Base-by-base conservation (phyloP, 2,888 invertebrate species). In the Sipha maydis region DNA sequence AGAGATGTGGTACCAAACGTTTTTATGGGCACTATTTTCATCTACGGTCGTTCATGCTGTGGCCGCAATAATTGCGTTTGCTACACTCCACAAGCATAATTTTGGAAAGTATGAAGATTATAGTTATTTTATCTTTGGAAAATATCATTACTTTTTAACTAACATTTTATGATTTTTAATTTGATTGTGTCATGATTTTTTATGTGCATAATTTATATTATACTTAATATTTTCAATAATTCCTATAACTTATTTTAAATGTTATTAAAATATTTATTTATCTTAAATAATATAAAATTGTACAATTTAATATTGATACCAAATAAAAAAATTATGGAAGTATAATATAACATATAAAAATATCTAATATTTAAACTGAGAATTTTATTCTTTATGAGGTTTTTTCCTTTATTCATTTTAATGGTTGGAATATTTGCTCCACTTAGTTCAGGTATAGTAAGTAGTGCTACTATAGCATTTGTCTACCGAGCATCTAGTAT, bases 1-100 rank as follows among this genome's bases (percentile, higher is more conserved):
- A 93, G 97, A 98, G 93, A 98, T 98, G 96, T 98, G 98, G 98
- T 98, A 98, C 92, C 96, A 97, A 92, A 96, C 98, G 92, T 98
- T 98, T 93, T 93, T 98, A 91, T 98, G 98, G 98, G 97, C 97
- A 89, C 93, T 98, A 91, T 97, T 97, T 92, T 98, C 98, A 25
- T 98, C 98, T 83, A 94, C 98, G 91, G 95, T 98, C 92, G 96
- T 98, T 90, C 98, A 98, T 89, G 91, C 92, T 91, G 95, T 97
- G 92, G 98, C 98, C 89, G 97, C 97, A 86, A 93, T 96, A 85
- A 96, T 98, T 90, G 97, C 98, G 80, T 97, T 98, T 92, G 96
- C 96, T 90, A 97, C 97, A 82, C 93, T 98, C 91, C 94, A 98
- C 90, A 98, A 97, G 93, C 98, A 98, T 92, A 97, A 96, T 92